Conservation (phyloP, 53 echinoderm and acorn worm genomes). For the Holothuria scabra region DNA sequence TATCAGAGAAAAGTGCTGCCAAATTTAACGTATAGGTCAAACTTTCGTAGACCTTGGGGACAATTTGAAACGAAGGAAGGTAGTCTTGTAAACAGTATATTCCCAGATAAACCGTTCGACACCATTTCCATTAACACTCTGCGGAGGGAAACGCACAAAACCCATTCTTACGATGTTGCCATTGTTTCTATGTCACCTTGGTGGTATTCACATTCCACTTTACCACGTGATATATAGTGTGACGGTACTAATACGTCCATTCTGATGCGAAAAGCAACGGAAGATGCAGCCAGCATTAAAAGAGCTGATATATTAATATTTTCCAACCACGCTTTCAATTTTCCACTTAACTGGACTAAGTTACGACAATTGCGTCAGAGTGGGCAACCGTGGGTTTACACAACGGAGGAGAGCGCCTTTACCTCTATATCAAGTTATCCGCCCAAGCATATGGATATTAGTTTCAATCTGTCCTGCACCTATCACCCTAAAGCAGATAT, state of each 20-base stretch:
- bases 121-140: too few species aligned
- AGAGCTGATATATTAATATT: conserved; percentile 13
- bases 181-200: neutral
- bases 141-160: neutral
- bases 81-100: too few species aligned
- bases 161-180: neutral
- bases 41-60: too few species aligned
- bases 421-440: neutral
- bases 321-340: too few species aligned
- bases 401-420: conserved; percentile 5
- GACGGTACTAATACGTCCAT: neutral
- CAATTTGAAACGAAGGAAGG: too few species aligned
- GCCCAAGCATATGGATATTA: neutral
- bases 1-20: too few species aligned
- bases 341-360: neutral
- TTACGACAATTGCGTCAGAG: neutral
- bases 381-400: conserved; percentile 5
- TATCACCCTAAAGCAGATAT: conserved; percentile 17
- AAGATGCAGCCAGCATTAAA: neutral
- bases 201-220: neutral
- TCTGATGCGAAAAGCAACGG: neutral
- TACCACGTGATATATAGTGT: neutral
- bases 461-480: neutral
- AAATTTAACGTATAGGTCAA: too few species aligned
- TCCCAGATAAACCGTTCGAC: too few species aligned